These are phyloP conservation scores for Mormyrops attenuatus DNA, from an alignment of 2,797 vertebrate species.

Conservation along the genomic window DNA sequence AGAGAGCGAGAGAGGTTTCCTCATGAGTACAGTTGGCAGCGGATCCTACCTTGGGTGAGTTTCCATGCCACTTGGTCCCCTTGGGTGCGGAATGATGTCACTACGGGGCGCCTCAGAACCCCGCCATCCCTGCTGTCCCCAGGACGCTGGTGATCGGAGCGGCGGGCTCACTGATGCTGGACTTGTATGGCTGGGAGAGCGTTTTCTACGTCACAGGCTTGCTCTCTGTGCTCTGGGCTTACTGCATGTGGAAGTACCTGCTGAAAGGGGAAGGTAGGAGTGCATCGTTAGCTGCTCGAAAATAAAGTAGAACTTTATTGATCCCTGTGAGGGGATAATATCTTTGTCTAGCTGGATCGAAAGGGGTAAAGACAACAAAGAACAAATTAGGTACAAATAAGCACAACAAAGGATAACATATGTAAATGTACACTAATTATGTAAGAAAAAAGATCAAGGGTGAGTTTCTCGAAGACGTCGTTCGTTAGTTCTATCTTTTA, in stretches of 20 bases:
- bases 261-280: slow-evolving; percentile 75
- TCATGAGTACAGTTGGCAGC: slow-evolving; percentile 86
- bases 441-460: background rate
- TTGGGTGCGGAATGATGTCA: background rate
- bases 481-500: too few relatives aligned
- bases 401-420: background rate
- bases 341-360: background rate
- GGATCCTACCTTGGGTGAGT: slow-evolving; percentile 93
- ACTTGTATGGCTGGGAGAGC: slow-evolving; percentile 85
- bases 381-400: background rate
- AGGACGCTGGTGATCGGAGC: slow-evolving; percentile 86
- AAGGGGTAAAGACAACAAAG: background rate
- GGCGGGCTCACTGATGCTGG: slow-evolving; percentile 82
- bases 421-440: background rate
- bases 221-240: slow-evolving; percentile 84
- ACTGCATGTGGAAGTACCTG: slow-evolving; percentile 85
- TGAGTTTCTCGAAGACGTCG: too few relatives aligned
- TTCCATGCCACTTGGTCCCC: background rate
- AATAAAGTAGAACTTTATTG: background rate
- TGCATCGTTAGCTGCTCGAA: background rate
- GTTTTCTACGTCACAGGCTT: slow-evolving; percentile 87
- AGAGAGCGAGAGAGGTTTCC: slow-evolving; percentile 82
- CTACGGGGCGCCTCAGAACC: background rate
- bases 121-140: slow-evolving; percentile 9
- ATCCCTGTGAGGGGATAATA: background rate